These are phyloP conservation scores for Schizotus pectinicornis DNA, from an alignment of 2,888 invertebrate species.

Conservation along the genomic window DNA sequence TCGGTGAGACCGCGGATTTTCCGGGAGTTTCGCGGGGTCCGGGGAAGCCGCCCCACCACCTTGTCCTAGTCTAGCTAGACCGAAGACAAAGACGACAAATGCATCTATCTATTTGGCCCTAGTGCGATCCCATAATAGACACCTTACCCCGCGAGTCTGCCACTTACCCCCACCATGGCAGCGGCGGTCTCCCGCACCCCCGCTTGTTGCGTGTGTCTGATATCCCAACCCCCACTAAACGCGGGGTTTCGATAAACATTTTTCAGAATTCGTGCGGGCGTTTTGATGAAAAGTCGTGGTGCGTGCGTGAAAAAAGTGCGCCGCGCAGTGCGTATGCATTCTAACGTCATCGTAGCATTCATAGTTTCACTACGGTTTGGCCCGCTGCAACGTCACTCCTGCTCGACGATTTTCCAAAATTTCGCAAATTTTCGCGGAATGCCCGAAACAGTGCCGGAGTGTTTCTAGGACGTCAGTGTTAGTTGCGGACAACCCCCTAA, in stretches of 20 bases:
- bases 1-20: too few species aligned
- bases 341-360: slow-evolving; percentile 36
- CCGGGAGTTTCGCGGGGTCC: slow-evolving; percentile 3
- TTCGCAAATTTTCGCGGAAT: not conserved
- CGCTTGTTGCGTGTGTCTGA: slow-evolving; percentile 53
- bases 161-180: slow-evolving; percentile 43
- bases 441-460: not conserved
- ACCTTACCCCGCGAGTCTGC: slow-evolving; percentile 50
- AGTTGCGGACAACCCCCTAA: slow-evolving; percentile 4
- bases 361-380: slow-evolving; percentile 41
- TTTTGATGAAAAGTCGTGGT: slow-evolving; percentile 56
- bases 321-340: slow-evolving; percentile 46
- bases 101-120: slow-evolving; percentile 38
- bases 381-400: slow-evolving; percentile 39
- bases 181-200: slow-evolving; percentile 47
- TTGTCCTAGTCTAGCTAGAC: slow-evolving; percentile 25
- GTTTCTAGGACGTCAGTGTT: slow-evolving; percentile 6
- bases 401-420: slow-evolving; percentile 17
- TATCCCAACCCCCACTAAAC: slow-evolving; percentile 50
- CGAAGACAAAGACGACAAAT: slow-evolving; percentile 34
- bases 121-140: slow-evolving; percentile 41
- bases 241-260: slow-evolving; percentile 55
- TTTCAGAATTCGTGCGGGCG: slow-evolving; percentile 58
- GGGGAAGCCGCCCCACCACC: slow-evolving; percentile 23
- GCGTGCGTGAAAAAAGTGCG: slow-evolving; percentile 54